Conservation (phyloP, 1,140 invertebrate genomes). For the Wasmannia auropunctata region DNA sequence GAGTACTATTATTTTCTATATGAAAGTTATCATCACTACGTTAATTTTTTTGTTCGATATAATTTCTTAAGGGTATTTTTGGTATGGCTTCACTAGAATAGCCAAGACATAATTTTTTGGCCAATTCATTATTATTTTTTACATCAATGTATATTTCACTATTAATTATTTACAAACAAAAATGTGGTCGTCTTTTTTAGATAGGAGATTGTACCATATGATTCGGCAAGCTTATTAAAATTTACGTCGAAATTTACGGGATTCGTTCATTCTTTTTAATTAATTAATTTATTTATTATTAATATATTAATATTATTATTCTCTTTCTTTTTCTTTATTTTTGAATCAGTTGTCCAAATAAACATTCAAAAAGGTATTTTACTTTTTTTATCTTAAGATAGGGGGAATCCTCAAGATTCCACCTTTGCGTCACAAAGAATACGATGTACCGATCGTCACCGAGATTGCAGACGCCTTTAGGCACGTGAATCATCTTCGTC, state of each 20-base stretch:
- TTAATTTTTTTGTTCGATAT: no score
- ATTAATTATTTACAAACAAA: no score
- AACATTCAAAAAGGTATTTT: not conserved
- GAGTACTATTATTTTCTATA: no score
- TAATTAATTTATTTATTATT: not conserved
- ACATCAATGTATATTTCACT: no score
- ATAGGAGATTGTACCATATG: no score
- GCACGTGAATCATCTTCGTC: conserved; percentile 31
- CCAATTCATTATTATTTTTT: no score
- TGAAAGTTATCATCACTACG: no score
- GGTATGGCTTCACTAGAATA: no score
- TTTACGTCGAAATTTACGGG: not conserved
- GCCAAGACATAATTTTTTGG: no score
- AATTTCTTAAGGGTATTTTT: no score
- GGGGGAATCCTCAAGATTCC: not conserved
- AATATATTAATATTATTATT: not conserved
- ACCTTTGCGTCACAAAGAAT: not conserved
- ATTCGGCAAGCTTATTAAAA: not conserved
- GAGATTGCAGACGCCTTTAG: not conserved
- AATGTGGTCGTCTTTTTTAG: no score
- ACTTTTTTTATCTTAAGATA: not conserved
- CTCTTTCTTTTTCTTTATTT: not conserved
- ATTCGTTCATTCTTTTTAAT: not conserved
- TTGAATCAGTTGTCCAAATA: not conserved
- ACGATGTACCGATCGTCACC: not conserved